Evolutionary conservation across 1,140 invertebrate species (phyloP), one percentile per base, ranked within the genome.

Genomic region (Hydropsyche tenuis): DNA sequence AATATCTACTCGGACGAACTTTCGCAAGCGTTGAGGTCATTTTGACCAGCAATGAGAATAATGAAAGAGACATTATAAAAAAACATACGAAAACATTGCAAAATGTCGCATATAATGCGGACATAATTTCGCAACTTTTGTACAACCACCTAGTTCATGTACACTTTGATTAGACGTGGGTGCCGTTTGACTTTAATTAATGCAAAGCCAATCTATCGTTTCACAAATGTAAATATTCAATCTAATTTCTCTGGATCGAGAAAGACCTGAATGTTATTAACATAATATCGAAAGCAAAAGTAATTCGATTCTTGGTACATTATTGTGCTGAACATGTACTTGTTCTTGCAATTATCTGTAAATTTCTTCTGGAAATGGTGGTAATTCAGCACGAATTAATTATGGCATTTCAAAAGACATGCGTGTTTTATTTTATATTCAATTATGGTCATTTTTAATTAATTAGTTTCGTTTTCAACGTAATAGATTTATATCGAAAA

Each of bases 61-160:
- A n/a, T n/a, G n/a, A n/a, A n/a, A n/a, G n/a, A 43, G 22, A 25
- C 56, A 27, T 22, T 25, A 20, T 11, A 23, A 27, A 60, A 2
- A 27, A 22, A 22, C 23, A 60, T 25, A 14, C n/a, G 6, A 60
- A 60, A 60, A 60, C 5, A 25, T 9, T 60, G 25, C 56, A 60
- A 60, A 60, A 60, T 60, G 56, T 60, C 56, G 56, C 22, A 60
- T 25, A 53, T 20, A n/a, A n/a, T n/a, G n/a, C n/a, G n/a, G n/a
- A n/a, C n/a, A n/a, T n/a, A n/a, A n/a, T n/a, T n/a, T n/a, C n/a
- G n/a, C n/a, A n/a, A n/a, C n/a, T n/a, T n/a, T n/a, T n/a, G n/a
- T n/a, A n/a, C n/a, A n/a, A n/a, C n/a, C n/a, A n/a, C n/a, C n/a
- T n/a, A n/a, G n/a, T n/a, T n/a, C n/a, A n/a, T n/a, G n/a, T n/a